Base-by-base conservation (phyloP, 1,140 invertebrate species). In the Nasonia giraulti region DNA sequence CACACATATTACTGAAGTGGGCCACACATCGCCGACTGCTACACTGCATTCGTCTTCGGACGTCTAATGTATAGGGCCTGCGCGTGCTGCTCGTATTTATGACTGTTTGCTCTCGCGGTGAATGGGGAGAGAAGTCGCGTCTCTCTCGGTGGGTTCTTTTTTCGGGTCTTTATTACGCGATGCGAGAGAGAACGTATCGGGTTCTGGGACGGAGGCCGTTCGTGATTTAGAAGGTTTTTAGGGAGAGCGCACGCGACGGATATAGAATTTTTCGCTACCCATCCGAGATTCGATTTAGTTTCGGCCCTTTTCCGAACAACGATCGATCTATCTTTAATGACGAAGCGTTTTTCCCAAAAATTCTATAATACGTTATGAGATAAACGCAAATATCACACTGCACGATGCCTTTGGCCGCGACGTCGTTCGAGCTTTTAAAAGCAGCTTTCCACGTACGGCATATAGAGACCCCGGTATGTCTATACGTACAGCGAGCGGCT, bases 341-440 rank as follows among this genome's bases (percentile, higher is more conserved):
- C 10, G 6, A 7, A 44, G 10, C 40, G 40, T 44, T 55, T 55
- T 55, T 20, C 8, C 50, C 12, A 2, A 10, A 10, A 7, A 44
- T 10, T 44, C 14, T 31, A 31, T 71, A 71, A 71, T 71, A 71
- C 6, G 10, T 27, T 27, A 12, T 55, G 50, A 5, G 50, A 55
- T 55, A n/a, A 62, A 62, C 17, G 55, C 55, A n/a, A 62, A 62
- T 62, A 62, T 62, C 55, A 62, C 17, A 17, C 55, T 27, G n/a
- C 1, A 17, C 14, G 4, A 50, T 50, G 12, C 23, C 2, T n/a
- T 2, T 40, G 55, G 20, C 44, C 44, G n/a, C 69, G 40, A 31
- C 71, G 40, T 47, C 31, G 55, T 50, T 77, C 75, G 62, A 71
- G 71, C 82, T 84, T 78, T 83, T 71, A 84, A 79, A 73, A 84